Percentiles rank a stretch among this genome's conserved stretches.
phyloP scores from a whole-genome alignment of 2,888 invertebrate genomes.

The Drosophila formosana region DNA sequence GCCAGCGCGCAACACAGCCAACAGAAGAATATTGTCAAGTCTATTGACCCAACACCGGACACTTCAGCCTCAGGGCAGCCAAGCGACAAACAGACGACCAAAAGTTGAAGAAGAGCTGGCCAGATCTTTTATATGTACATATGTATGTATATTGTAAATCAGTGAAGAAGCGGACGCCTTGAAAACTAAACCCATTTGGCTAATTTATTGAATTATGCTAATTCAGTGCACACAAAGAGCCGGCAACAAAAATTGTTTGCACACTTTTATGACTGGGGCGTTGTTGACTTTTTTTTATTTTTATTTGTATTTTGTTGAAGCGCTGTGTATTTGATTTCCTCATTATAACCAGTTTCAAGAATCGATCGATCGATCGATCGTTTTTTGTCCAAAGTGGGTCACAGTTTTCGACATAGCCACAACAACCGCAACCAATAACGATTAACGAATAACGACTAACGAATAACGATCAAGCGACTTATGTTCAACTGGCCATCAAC shows the following conservation, averaged over 20 bases:
- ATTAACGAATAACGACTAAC: slow-evolving; percentile 23
- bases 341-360: slow-evolving; percentile 57
- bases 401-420: slow-evolving; percentile 28
- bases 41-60: slow-evolving; percentile 57
- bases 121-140: not conserved
- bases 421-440: slow-evolving; percentile 6
- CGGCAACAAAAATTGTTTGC: slow-evolving; percentile 48
- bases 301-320: not conserved
- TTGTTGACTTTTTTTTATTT: slow-evolving; percentile 40
- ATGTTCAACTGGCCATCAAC: slow-evolving; percentile 32
- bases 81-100: not conserved
- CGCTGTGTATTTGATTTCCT: slow-evolving; percentile 62
- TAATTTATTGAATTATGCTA: slow-evolving; percentile 72
- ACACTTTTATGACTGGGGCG: slow-evolving; percentile 62
- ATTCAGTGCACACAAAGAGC: slow-evolving; percentile 51
- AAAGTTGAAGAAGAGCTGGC: not conserved
- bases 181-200: slow-evolving; percentile 42
- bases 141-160: not conserved
- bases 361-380: slow-evolving; percentile 22
- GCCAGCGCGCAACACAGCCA: slow-evolving; percentile 14
- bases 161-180: slow-evolving; percentile 4
- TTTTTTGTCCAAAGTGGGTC: slow-evolving; percentile 48
- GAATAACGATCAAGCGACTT: slow-evolving; percentile 26
- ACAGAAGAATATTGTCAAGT: slow-evolving; percentile 29
- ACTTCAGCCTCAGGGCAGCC: not conserved